Evolutionary conservation across 2,888 invertebrate genomes (phyloP).

Genomic region (Glomeris marginata): DNA sequence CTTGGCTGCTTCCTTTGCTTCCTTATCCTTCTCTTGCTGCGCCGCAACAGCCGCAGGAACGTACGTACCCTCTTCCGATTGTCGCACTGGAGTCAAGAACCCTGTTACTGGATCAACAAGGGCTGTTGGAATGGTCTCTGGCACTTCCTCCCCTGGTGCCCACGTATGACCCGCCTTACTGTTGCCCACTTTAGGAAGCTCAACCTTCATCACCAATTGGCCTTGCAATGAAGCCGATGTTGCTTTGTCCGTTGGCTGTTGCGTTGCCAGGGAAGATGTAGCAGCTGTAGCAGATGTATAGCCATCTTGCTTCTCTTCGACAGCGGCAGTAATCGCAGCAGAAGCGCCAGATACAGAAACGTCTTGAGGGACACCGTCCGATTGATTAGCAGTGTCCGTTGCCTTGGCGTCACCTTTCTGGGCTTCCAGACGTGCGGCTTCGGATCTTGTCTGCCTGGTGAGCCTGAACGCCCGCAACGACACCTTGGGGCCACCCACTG

Average conservation of each 20-base stretch:
- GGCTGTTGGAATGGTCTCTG: conserved; percentile 36
- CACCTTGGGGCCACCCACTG: neutral
- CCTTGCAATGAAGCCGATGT: conserved; percentile 8
- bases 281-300: neutral
- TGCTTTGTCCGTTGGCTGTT: neutral
- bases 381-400: neutral
- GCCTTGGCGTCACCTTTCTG: neutral
- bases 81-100: conserved; percentile 45
- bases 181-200: conserved; percentile 16
- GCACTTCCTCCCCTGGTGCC: conserved; percentile 30
- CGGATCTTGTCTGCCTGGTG: conserved; percentile 12
- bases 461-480: conserved; percentile 15
- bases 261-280: neutral
- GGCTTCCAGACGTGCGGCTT: conserved; percentile 1
- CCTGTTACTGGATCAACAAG: conserved; percentile 61
- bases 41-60: conserved; percentile 10
- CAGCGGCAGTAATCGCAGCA: neutral
- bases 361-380: neutral
- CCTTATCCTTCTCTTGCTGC: conserved; percentile 1
- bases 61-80: conserved; percentile 23
- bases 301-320: neutral
- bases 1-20: neutral
- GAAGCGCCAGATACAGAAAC: neutral
- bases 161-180: neutral
- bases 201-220: conserved; percentile 20